These are phyloP conservation scores for Pithys albifrons DNA, from an alignment of 2,113 vertebrate genomes.

Conservation along the genomic window DNA sequence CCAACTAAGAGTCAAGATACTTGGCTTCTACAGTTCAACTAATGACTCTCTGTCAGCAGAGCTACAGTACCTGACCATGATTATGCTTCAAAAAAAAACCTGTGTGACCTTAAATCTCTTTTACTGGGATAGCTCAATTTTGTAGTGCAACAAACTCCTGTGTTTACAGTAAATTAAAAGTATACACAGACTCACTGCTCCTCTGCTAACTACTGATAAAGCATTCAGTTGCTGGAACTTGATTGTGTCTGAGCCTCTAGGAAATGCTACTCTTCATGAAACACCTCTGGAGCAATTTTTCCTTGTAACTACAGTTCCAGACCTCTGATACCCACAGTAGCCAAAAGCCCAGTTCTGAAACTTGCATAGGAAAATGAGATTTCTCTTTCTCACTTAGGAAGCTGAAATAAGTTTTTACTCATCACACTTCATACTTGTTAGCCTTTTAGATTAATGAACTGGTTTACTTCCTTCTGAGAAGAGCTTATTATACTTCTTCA, in stretches of 20 bases:
- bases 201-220: background rate
- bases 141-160: background rate
- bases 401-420: background rate
- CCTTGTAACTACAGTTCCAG: background rate
- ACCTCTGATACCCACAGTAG: background rate
- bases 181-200: background rate
- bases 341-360: background rate
- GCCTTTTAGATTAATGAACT: constrained; percentile 7
- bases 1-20: background rate
- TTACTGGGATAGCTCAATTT: background rate
- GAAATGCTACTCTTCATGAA: background rate
- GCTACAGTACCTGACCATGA: background rate
- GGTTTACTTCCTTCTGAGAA: background rate
- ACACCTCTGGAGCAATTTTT: background rate
- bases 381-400: background rate
- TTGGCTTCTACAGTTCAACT: background rate
- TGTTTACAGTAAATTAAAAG: background rate
- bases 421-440: background rate
- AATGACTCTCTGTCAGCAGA: background rate
- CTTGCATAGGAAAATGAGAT: background rate
- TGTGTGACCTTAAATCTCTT: background rate
- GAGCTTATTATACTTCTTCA: constrained; percentile 34
- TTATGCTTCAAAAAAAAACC: background rate
- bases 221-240: background rate
- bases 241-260: background rate